These are phyloP conservation scores for Drosophila seguyi DNA, from an alignment of 1,140 invertebrate genomes.

Conservation along the genomic window DNA sequence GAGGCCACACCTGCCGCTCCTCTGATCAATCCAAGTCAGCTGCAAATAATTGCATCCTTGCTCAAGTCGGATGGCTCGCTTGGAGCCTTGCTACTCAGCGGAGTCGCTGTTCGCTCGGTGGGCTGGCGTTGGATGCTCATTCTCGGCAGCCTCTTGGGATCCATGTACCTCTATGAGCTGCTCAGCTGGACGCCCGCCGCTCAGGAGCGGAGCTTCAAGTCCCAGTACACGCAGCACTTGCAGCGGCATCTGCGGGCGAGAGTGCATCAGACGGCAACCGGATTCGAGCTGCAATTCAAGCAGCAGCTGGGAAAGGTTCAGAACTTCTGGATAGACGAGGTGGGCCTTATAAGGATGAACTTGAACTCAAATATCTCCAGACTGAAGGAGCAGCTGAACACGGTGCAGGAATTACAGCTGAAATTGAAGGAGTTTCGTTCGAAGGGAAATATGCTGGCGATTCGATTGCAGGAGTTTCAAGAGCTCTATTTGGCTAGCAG, in stretches of 20 bases:
- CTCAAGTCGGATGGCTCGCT: slow-evolving; percentile 92
- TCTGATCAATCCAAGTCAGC: slow-evolving; percentile 86
- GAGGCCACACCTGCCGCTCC: slow-evolving; percentile 24
- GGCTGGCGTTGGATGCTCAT: slow-evolving; percentile 96
- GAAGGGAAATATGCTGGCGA: slow-evolving; percentile 13
- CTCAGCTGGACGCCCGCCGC: slow-evolving; percentile 99
- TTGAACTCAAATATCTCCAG: slow-evolving; percentile 3
- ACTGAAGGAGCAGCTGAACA: slow-evolving; percentile 4
- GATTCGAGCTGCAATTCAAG: slow-evolving; percentile 96
- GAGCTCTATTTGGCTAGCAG: slow-evolving; percentile 29
- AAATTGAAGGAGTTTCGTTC: slow-evolving; percentile 18
- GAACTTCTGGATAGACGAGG: slow-evolving; percentile 10
- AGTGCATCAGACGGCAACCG: slow-evolving; percentile 98
- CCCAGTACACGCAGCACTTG: slow-evolving; percentile 97
- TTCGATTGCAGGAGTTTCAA: slow-evolving; percentile 42
- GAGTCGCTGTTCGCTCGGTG: slow-evolving; percentile 96
- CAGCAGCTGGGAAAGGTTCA: slow-evolving; percentile 42
- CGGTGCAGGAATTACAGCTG: slow-evolving; percentile 20
- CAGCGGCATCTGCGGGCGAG: slow-evolving; percentile 94
- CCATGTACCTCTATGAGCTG: slow-evolving; percentile 97
- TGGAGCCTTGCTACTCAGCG: slow-evolving; percentile 91
- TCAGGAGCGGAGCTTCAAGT: slow-evolving; percentile 97
- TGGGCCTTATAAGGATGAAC: neutral
- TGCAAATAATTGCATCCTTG: slow-evolving; percentile 87
- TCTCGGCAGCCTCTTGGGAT: slow-evolving; percentile 93